Conservation (phyloP, 1,140 invertebrate genomes). For the Agraylea sexmaculata region DNA sequence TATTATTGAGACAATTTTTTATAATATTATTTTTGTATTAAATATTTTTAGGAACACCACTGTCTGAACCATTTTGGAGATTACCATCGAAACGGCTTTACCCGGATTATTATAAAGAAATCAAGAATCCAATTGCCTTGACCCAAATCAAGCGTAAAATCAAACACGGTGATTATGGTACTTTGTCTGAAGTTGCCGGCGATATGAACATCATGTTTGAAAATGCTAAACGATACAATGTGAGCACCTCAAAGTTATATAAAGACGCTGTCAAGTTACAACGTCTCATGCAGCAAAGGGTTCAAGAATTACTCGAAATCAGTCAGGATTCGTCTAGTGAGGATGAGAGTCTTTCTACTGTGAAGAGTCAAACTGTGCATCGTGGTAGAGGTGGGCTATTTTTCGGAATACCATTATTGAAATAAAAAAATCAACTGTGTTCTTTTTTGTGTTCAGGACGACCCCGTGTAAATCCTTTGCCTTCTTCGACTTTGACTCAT, state of each 20-base stretch:
- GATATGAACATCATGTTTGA: constrained; percentile 98
- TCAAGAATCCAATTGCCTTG: constrained; percentile 90
- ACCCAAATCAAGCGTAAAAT: constrained; percentile 87
- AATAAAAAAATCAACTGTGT: not conserved
- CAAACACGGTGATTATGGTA: constrained; percentile 74
- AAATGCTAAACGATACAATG: constrained; percentile 92
- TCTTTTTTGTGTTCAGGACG: constrained; percentile 16
- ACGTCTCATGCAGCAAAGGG: constrained; percentile 67
- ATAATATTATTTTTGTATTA: constrained; percentile 3
- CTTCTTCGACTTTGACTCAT: constrained; percentile 31
- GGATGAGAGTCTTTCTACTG: constrained; percentile 36
- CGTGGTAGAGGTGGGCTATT: constrained; percentile 37
- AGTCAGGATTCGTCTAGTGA: constrained; percentile 55
- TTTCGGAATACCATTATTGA: not conserved
- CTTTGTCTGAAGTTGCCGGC: constrained; percentile 78
- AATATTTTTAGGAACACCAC: constrained; percentile 43
- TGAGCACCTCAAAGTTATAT: constrained; percentile 76
- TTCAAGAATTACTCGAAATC: constrained; percentile 69
- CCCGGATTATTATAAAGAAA: constrained; percentile 96
- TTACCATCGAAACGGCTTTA: constrained; percentile 82
- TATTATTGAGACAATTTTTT: constrained; percentile 3
- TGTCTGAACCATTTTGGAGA: constrained; percentile 87
- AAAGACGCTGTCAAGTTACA: constrained; percentile 52
- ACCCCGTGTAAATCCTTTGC: constrained; percentile 17
- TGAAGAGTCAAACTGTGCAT: constrained; percentile 35